These are phyloP conservation scores for Hyperoplus immaculatus DNA, from an alignment of 2,797 vertebrate genomes.

Conservation along the genomic window DNA sequence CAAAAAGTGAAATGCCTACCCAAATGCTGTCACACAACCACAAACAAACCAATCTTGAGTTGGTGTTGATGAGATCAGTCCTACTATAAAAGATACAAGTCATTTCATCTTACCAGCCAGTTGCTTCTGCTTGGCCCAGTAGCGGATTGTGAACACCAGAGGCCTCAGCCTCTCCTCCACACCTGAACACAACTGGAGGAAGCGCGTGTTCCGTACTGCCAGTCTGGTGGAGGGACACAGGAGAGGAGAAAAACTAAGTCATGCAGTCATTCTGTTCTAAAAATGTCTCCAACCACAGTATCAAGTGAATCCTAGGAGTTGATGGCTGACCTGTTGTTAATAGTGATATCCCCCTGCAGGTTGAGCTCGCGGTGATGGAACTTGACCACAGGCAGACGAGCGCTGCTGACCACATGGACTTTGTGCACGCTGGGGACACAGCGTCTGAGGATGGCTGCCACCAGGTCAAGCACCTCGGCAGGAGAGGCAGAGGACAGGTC, in stretches of 20 bases:
- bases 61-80: not conserved
- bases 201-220: slow-evolving; percentile 92
- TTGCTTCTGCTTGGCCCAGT: slow-evolving; percentile 92
- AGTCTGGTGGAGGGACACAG: slow-evolving; percentile 79
- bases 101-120: slow-evolving; percentile 86
- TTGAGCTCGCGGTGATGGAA: slow-evolving; percentile 92
- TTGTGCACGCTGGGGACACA: slow-evolving; percentile 93
- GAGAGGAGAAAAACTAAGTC: not conserved
- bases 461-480: slow-evolving; percentile 88
- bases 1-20: slow-evolving; percentile 19
- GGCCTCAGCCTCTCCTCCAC: slow-evolving; percentile 89
- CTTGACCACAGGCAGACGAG: slow-evolving; percentile 92
- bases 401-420: slow-evolving; percentile 88
- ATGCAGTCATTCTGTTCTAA: not conserved
- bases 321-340: slow-evolving; percentile 90
- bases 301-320: not conserved
- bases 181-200: slow-evolving; percentile 90
- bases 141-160: slow-evolving; percentile 88
- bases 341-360: slow-evolving; percentile 91
- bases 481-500: slow-evolving; percentile 81
- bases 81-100: not conserved
- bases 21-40: not conserved
- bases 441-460: slow-evolving; percentile 88
- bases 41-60: not conserved
- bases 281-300: too few relatives aligned